A percentile compares a stretch with the other conserved stretches of the same genome.
phyloP scores from a whole-genome alignment of 2,888 invertebrate genomes.

The Schrankia costaestrigalis region DNA sequence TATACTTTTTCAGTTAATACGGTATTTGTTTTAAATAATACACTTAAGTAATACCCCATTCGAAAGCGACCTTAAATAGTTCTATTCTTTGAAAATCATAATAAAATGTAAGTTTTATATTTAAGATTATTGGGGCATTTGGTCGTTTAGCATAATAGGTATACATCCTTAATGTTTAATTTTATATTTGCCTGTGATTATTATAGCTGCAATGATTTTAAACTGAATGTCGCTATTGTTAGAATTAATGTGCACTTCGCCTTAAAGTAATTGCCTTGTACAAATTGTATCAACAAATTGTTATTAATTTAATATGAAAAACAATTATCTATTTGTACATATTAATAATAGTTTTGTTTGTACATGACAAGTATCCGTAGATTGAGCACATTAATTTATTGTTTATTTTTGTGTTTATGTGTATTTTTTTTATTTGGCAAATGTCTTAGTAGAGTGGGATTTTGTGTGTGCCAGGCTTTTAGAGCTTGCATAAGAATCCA shows the following conservation, averaged over 20 bases:
- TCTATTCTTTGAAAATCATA: slow-evolving; percentile 1
- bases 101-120: not conserved
- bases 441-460: slow-evolving; percentile 53
- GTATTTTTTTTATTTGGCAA: slow-evolving; percentile 33
- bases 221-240: slow-evolving; percentile 55
- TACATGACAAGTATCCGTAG: slow-evolving; percentile 39
- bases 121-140: slow-evolving; percentile 49
- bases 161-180: slow-evolving; percentile 13
- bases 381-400: slow-evolving; percentile 28
- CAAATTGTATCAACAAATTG: slow-evolving; percentile 18
- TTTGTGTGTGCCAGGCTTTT: slow-evolving; percentile 59
- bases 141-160: slow-evolving; percentile 38
- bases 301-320: not conserved
- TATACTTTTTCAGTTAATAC: slow-evolving; percentile 38
- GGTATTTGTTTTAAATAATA: slow-evolving; percentile 22
- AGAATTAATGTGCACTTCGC: slow-evolving; percentile 45
- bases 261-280: slow-evolving; percentile 47
- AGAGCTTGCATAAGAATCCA: slow-evolving; percentile 64
- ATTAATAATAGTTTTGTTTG: slow-evolving; percentile 16
- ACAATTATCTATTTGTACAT: not conserved
- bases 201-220: slow-evolving; percentile 37
- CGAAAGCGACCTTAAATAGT: slow-evolving; percentile 5
- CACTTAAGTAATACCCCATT: slow-evolving; percentile 5
- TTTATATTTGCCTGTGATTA: slow-evolving; percentile 46
- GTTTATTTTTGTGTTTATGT: slow-evolving; percentile 36